Percentiles rank a stretch among this genome's conserved stretches.
Conservation (phyloP, 1,140 invertebrate species). For the Lamellibrachia luymesi region DNA sequence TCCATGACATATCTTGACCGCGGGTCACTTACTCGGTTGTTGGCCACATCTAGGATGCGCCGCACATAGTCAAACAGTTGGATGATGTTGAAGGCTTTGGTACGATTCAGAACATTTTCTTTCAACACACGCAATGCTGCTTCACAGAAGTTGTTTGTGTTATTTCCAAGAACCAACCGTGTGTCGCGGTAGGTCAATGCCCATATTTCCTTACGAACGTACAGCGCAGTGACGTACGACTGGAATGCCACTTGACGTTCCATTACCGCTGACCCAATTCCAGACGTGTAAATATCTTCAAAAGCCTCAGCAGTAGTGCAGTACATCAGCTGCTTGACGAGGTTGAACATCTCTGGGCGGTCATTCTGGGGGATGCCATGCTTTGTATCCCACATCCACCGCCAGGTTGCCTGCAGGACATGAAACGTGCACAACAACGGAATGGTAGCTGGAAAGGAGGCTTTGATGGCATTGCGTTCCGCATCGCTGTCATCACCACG, state of each 20-base stretch:
- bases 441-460: not conserved
- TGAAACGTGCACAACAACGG: constrained; percentile 9
- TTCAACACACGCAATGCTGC: constrained; percentile 7
- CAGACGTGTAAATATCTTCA: not conserved
- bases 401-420: constrained; percentile 13
- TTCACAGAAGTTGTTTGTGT: constrained; percentile 15
- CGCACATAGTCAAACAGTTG: constrained; percentile 10
- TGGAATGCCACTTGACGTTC: not conserved
- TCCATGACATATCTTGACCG: too few relatives aligned
- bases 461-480: not conserved
- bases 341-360: not conserved
- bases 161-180: not conserved
- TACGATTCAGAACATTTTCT: constrained; percentile 5
- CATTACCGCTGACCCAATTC: not conserved
- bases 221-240: not conserved
- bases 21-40: not conserved
- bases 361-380: not conserved
- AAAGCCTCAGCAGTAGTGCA: not conserved
- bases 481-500: constrained; percentile 15
- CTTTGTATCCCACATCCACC: not conserved
- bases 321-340: not conserved
- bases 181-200: not conserved
- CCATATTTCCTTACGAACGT: not conserved
- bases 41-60: not conserved
- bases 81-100: constrained; percentile 6